Base-by-base conservation (phyloP, 2,888 invertebrate genomes). In the Nymphalis urticae region DNA sequence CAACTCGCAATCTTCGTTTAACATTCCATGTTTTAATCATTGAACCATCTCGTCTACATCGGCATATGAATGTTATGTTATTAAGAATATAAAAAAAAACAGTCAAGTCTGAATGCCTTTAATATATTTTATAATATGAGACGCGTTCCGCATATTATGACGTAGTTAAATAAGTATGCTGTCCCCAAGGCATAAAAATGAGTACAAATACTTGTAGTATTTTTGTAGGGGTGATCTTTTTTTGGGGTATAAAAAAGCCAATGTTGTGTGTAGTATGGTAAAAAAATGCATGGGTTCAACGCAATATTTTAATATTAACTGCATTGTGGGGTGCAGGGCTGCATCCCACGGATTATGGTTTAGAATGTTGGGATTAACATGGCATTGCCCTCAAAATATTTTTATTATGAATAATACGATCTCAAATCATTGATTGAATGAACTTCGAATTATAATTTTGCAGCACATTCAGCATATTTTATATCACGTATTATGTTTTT, bases 241-340 rank as follows among this genome's bases (percentile, higher is more conserved):
- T 84, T 77, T 80, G 77, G 87, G 78, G 77, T 75, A 72, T 79
- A 81, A 79, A 80, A 84, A 87, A 85, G 86, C 85, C 88, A 89
- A 91, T 92, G 92, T 92, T 92, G 88, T 91, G 89, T 92, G 88
- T 91, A 88, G 81, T 82, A 83, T 82, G 77, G 80, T 83, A 88
- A 92, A 92, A 89, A 92, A 92, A 87, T 90, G 89, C 87, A 87
- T 86, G 87, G 88, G 88, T 79, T 79, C 83, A 76, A 83, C 85
- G 89, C 90, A 90, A 92, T 92, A 92, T 92, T 91, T 92, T 92
- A 90, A 91, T 92, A 92, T 92, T 90, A 90, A 90, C 90, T 85
- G 85, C 87, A 83, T 89, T 87, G 85, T 87, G 81, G 91, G 89
- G 87, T 85, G 85, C 84, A 84, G 77, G 71, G 81, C 78, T 88